These are phyloP conservation scores for Grammomys surdaster DNA, from an alignment of 2,113 vertebrate genomes.

Conservation along the genomic window DNA sequence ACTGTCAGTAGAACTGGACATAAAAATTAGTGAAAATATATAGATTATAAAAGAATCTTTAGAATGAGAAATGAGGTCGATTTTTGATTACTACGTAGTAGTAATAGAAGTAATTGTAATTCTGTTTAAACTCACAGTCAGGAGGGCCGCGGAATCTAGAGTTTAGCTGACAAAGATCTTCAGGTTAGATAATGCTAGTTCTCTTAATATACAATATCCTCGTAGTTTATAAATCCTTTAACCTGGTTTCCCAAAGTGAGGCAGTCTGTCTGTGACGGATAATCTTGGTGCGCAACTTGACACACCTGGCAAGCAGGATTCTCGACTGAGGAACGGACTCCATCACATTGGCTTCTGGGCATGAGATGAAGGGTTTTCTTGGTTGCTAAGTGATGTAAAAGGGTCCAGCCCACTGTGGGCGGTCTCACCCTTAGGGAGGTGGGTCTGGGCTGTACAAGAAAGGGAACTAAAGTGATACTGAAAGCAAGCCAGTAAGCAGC, in stretches of 20 bases:
- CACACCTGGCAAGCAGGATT: neutral
- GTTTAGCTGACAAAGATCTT: neutral
- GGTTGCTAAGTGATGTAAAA: neutral
- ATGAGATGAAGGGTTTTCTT: neutral
- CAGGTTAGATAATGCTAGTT: neutral
- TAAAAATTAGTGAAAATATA: neutral
- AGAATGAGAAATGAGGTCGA: neutral
- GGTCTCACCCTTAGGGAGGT: too few species aligned
- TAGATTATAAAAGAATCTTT: neutral
- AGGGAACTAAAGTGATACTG: neutral
- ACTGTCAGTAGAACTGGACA: neutral
- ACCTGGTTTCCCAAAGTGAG: neutral
- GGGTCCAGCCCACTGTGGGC: neutral
- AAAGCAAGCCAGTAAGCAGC: neutral
- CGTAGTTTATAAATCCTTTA: neutral
- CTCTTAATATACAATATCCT: neutral
- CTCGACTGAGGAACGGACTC: neutral
- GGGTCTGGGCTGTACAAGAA: neutral
- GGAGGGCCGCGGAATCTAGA: neutral
- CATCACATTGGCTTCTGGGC: neutral
- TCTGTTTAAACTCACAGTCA: neutral
- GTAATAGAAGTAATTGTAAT: neutral
- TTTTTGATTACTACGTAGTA: neutral
- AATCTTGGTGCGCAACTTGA: neutral
- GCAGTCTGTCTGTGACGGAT: neutral